These are phyloP conservation scores for Linnaemya tessellans DNA, from an alignment of 2,888 invertebrate genomes.

Conservation along the genomic window DNA sequence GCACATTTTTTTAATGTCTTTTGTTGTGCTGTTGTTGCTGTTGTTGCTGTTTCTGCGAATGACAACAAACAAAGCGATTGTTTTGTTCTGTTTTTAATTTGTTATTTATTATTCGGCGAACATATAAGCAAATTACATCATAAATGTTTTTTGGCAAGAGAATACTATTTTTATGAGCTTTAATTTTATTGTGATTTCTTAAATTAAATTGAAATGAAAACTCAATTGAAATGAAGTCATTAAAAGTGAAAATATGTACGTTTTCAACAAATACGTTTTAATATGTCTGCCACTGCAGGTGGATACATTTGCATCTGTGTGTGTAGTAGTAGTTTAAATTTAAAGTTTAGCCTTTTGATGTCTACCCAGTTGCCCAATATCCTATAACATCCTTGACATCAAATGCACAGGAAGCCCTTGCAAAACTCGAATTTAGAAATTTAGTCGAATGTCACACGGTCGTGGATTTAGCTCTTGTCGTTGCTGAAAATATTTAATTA, in stretches of 20 bases:
- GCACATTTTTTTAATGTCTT: slow-evolving; percentile 13
- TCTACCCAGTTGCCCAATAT: background rate
- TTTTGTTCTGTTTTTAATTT: slow-evolving; percentile 20
- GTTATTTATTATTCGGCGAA: slow-evolving; percentile 17
- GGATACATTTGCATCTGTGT: background rate
- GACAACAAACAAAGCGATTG: slow-evolving; percentile 66
- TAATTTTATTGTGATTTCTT: slow-evolving; percentile 5
- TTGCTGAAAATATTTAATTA: too few relatives aligned
- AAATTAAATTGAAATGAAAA: slow-evolving; percentile 66
- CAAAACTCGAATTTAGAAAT: too few relatives aligned
- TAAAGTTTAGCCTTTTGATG: background rate
- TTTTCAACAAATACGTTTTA: slow-evolving; percentile 3
- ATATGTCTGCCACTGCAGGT: background rate
- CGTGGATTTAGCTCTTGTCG: too few relatives aligned
- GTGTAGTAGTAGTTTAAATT: background rate
- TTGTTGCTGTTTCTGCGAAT: slow-evolving; percentile 4
- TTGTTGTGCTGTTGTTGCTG: slow-evolving; percentile 12
- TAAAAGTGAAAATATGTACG: slow-evolving; percentile 37
- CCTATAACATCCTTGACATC: background rate
- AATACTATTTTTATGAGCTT: slow-evolving; percentile 12
- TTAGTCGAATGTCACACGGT: too few relatives aligned
- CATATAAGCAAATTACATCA: slow-evolving; percentile 64
- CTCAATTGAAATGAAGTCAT: slow-evolving; percentile 50
- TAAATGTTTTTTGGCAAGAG: slow-evolving; percentile 57
- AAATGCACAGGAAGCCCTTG: too few relatives aligned